Evolutionary conservation across 2,888 invertebrate species (phyloP).

Genomic region (Fragum whitleyi): DNA sequence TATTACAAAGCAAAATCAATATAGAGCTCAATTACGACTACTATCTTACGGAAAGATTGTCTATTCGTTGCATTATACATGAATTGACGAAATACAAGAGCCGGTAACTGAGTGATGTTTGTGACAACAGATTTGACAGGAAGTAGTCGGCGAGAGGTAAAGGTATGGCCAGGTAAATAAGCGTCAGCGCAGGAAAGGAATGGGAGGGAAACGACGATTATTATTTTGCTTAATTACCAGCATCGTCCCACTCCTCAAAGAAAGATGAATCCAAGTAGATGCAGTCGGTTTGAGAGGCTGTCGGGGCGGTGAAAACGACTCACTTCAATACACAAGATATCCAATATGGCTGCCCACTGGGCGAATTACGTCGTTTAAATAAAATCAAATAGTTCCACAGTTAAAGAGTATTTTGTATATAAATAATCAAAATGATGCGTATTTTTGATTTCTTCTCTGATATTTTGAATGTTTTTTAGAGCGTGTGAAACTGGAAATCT

Average conservation of each 20-base stretch:
- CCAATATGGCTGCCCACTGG: constrained; percentile 58
- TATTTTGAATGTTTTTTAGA: too few species aligned
- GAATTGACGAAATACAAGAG: not conserved
- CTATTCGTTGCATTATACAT: too few species aligned
- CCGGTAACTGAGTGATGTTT: not conserved
- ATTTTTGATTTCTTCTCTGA: too few species aligned
- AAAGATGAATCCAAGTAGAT: not conserved
- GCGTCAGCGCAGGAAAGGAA: not conserved
- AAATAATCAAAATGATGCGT: too few species aligned
- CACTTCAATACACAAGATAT: constrained; percentile 22
- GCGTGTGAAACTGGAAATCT: too few species aligned
- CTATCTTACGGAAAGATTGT: too few species aligned
- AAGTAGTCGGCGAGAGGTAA: constrained; percentile 19
- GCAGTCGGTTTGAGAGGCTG: not conserved
- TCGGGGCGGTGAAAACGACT: not conserved
- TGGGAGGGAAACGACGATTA: not conserved
- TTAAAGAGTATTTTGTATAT: too few species aligned
- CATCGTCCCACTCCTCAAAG: not conserved
- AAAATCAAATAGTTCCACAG: constrained; percentile 33
- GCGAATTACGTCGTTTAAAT: not conserved
- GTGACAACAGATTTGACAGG: constrained; percentile 27
- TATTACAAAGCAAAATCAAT: too few species aligned
- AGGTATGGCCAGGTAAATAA: constrained; percentile 57
- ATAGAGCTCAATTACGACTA: too few species aligned
- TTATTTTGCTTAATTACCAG: constrained; percentile 6